These are phyloP conservation scores for Trachelus troglodyta DNA, from an alignment of 2,888 invertebrate genomes.

Conservation along the genomic window DNA sequence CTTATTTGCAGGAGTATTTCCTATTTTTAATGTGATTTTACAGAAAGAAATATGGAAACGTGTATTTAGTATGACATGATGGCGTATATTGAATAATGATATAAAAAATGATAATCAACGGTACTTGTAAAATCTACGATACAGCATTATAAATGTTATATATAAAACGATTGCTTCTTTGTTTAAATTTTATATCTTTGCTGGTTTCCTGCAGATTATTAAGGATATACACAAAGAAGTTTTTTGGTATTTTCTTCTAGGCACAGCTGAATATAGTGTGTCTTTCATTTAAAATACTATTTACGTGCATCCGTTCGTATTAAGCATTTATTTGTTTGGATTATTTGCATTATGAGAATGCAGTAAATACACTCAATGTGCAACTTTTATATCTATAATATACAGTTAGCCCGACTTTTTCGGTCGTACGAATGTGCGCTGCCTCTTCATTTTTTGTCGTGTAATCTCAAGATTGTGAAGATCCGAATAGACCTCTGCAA, in stretches of 20 bases:
- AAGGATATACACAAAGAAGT: background rate
- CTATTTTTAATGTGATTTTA: background rate
- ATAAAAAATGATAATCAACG: background rate
- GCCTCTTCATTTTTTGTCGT: conserved; percentile 73
- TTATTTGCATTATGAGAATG: background rate
- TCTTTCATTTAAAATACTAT: background rate
- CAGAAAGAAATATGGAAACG: background rate
- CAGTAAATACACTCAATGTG: background rate
- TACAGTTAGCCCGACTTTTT: conserved; percentile 65
- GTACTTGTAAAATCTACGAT: background rate
- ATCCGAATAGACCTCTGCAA: conserved; percentile 83
- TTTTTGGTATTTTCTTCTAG: background rate
- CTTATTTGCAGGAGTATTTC: background rate
- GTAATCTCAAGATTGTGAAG: conserved; percentile 78
- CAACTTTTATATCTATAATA: conserved; percentile 2
- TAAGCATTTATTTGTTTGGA: background rate
- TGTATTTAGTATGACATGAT: background rate
- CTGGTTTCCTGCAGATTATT: background rate
- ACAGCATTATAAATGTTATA: background rate
- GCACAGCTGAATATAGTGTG: background rate
- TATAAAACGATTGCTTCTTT: background rate
- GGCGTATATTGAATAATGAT: too few species aligned
- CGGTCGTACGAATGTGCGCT: conserved; percentile 73
- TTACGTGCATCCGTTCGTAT: background rate
- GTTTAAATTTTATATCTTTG: background rate